Evolutionary conservation across 1,140 invertebrate species (phyloP), one percentile per base, ranked within the genome.

Genomic region (Drosophila kurseongensis): DNA sequence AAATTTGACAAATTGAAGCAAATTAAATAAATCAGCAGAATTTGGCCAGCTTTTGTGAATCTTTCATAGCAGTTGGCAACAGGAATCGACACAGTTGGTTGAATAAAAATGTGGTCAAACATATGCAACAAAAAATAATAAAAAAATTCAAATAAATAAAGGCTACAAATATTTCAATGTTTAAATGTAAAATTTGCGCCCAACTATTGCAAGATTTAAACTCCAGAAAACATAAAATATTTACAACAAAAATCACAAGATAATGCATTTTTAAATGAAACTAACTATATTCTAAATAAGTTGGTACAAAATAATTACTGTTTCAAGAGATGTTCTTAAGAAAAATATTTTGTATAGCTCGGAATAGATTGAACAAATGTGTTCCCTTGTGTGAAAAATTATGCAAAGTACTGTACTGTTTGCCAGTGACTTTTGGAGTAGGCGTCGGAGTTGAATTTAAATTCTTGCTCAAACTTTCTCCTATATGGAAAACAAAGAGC

Each of bases 1-100:
- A 55, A 65, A 61, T 55, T 75, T 83, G 75, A 80, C 80, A 83
- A 84, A 84, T 83, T 52, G 57, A 65, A 47, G 56, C 57, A 75
- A 65, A 83, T 83, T 84, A 84, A 83, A 79, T 75, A 68, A 32
- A 32, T 50, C 47, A 32, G n/a, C 27, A 32, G 67, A 68, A 48
- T 69, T 68, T 69, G 42, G 27, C 23, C 62, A 68, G 54, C 54
- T 55, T 44, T 54, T 42, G 14, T 1, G 42, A 29, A 36, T 18
- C 35, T 29, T 8, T 0, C 0, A 13, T 51, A 32, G 5, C 65
- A 38, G 44, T 75, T 62, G 32, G 62, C 47, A 80, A 69, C 62
- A 75, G 40, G 16, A 27, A 55, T 10, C 7, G 0, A 4, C 0
- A 55, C 40, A 67, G 61, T 54, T 47, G 12, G 32, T n/a, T 13